Evolutionary conservation across 2,888 invertebrate genomes (phyloP), one percentile per base, ranked within the genome.

Genomic region (Ellobium chinense): DNA sequence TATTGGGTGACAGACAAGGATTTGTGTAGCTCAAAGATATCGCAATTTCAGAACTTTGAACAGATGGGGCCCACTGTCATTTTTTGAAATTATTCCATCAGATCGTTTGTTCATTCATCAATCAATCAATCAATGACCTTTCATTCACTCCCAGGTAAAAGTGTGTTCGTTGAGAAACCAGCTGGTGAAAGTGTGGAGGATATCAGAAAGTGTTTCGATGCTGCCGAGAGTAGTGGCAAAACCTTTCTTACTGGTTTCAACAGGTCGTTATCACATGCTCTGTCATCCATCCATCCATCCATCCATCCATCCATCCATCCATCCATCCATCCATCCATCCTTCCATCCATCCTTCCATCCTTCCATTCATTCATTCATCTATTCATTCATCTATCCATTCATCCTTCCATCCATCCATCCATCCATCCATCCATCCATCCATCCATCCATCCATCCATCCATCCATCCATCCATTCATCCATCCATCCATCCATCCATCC

Each of bases 101-200:
- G n/a, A n/a, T n/a, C n/a, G n/a, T n/a, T n/a, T n/a, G n/a, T n/a
- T n/a, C n/a, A n/a, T n/a, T n/a, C n/a, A n/a, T n/a, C n/a, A n/a
- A n/a, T n/a, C n/a, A n/a, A n/a, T n/a, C n/a, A n/a, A n/a, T n/a
- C n/a, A n/a, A n/a, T n/a, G n/a, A n/a, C n/a, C n/a, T n/a, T n/a
- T n/a, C n/a, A n/a, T n/a, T n/a, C n/a, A n/a, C n/a, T n/a, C n/a
- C n/a, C 62, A 89, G 89, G 89, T 5, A 96, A 95, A 88, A 94
- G 95, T 29, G 95, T 96, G 0, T 95, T 95, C 90, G 95, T 95
- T 86, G 96, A 96, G 91, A 96, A 96, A 87, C 96, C 96, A 0
- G 94, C 96, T 14, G 95, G 95, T 0, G 94, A 95, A 86, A 93
- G 94, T 81, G 92, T 94, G 2, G 92, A 93, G 36, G 94, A 94